Evolutionary conservation across 2,113 vertebrate genomes (phyloP), one percentile per base, ranked within the genome.

Genomic region (Plecotus auritus): DNA sequence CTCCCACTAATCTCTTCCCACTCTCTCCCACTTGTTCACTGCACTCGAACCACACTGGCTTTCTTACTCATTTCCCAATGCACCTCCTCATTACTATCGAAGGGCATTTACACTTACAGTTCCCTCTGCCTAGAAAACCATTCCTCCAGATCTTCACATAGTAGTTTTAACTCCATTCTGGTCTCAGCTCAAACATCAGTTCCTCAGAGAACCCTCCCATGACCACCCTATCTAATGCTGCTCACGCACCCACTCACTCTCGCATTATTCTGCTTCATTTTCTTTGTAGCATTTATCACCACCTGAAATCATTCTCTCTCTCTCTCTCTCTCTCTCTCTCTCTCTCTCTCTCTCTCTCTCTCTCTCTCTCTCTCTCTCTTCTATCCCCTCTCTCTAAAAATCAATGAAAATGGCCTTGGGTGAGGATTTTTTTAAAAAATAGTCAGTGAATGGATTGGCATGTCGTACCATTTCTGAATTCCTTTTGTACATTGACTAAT

Each of bases 401-500:
- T 64, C 11, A 64, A 30, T 30, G 9, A 61, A 61, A 61, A 61
- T 61, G 59, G 8, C 56, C 56, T 59, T 20, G 22, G 56, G 56
- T 56, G 54, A 56, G 18, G 20, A 56, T 9, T 22, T 61, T 61
- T 61, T 61, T 61, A 40, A 72, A 37, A 40, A 72, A 72, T 40
- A 86, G 73, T n/a, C 17, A 74, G 9, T 76, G 37, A 85, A 81
- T 81, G 30, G 90, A 83, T 18, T 77, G 35, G n/a, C 30, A 49
- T 47, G 22, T 54, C 2, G 0, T 20, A 67, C 35, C 54, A 56
- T 66, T 94, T 86, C 54, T 74, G 78, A 61, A 32, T 91, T 96
- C 61, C 54, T 70, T 95, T 94, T 67, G 26, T 88, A 78, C 17
- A 51, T 30, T 12, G 22, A 73, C 83, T 96, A 96, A 85, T 88